Evolutionary conservation across 1,140 invertebrate species (phyloP).

Genomic region (Zaprionus camerounensis): DNA sequence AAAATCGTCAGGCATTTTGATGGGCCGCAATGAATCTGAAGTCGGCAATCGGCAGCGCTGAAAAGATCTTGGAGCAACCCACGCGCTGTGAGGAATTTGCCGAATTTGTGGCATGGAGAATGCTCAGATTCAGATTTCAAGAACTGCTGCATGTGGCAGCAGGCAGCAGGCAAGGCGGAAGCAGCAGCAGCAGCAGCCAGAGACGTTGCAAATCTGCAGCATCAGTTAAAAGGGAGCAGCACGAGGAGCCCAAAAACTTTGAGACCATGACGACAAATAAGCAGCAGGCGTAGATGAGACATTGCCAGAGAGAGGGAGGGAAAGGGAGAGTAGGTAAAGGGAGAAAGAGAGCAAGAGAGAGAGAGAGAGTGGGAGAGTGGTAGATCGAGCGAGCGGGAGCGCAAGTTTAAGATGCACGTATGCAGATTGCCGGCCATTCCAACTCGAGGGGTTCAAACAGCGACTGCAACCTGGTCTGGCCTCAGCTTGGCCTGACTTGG

Average conservation of each 20-base stretch:
- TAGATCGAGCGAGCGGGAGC: not conserved
- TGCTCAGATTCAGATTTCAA: slow-evolving; percentile 46
- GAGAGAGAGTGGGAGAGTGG: not conserved
- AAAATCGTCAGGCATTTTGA: slow-evolving; percentile 55
- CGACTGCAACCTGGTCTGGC: slow-evolving; percentile 28
- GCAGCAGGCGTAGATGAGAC: slow-evolving; percentile 48
- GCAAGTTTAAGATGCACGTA: slow-evolving; percentile 78
- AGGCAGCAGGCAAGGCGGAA: slow-evolving; percentile 46
- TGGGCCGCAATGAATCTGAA: slow-evolving; percentile 34
- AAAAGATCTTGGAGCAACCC: slow-evolving; percentile 45
- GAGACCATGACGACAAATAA: slow-evolving; percentile 46
- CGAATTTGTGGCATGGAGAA: slow-evolving; percentile 18
- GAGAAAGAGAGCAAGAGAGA: not conserved
- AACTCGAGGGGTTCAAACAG: slow-evolving; percentile 54
- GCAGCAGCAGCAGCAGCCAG: slow-evolving; percentile 27
- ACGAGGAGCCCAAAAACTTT: slow-evolving; percentile 31
- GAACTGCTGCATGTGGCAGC: slow-evolving; percentile 27
- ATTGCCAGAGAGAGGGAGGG: not conserved
- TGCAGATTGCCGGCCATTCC: slow-evolving; percentile 77
- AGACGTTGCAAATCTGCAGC: slow-evolving; percentile 43
- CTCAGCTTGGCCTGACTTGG: slow-evolving; percentile 1
- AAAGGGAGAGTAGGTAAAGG: not conserved
- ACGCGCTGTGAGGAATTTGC: slow-evolving; percentile 50
- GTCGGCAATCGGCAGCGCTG: slow-evolving; percentile 23
- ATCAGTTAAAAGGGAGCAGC: slow-evolving; percentile 44